These are phyloP conservation scores for Hippotragus niger DNA, from an alignment of 2,113 vertebrate species.

Conservation along the genomic window DNA sequence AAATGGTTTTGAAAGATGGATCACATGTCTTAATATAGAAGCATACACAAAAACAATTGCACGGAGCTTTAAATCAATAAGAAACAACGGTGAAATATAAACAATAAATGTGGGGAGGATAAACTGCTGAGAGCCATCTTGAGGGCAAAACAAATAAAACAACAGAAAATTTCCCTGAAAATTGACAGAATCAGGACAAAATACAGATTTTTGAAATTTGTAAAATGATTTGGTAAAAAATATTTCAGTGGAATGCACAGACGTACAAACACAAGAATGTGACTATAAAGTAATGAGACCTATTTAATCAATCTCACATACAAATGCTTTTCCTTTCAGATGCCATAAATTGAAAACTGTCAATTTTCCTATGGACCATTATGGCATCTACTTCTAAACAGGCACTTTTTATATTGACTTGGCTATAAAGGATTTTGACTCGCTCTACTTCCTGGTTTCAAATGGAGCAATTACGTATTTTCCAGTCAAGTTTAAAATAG, in stretches of 20 bases:
- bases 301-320: neutral
- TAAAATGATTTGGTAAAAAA: neutral
- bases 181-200: neutral
- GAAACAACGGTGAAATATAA: neutral
- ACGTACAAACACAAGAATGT: neutral
- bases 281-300: neutral
- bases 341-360: neutral
- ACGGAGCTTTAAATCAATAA: neutral
- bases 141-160: neutral
- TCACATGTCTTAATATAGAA: neutral
- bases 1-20: neutral
- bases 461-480: conserved; percentile 37
- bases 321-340: neutral
- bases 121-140: neutral
- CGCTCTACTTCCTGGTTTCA: conserved; percentile 28
- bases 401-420: neutral
- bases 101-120: neutral
- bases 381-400: neutral
- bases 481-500: conserved; percentile 58
- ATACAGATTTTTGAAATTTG: neutral
- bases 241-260: neutral
- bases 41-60: neutral
- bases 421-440: conserved; percentile 12
- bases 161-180: neutral
- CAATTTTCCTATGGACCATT: neutral